These are phyloP conservation scores for Vultur gryphus DNA, from an alignment of 2,797 vertebrate genomes.

Conservation along the genomic window DNA sequence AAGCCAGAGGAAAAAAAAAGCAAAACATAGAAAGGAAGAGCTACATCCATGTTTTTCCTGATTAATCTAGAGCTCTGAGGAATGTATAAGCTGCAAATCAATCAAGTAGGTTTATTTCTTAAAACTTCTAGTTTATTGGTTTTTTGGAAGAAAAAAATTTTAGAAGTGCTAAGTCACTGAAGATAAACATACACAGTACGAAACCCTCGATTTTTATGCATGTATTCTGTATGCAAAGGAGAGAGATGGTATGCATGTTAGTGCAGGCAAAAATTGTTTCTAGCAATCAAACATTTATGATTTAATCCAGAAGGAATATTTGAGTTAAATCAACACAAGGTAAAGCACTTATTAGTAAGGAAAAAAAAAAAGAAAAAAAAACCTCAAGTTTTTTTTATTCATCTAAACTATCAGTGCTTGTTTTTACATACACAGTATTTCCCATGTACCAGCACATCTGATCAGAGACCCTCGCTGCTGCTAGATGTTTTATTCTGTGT, in stretches of 20 bases:
- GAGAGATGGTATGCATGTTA: not conserved
- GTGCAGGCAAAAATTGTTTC: conserved; percentile 52
- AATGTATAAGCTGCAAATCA: not conserved
- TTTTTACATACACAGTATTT: conserved; percentile 81
- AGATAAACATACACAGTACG: not conserved
- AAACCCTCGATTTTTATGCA: not conserved
- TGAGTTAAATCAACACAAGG: conserved; percentile 71
- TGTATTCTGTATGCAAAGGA: not conserved
- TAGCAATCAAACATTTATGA: conserved; percentile 68
- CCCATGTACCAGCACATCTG: conserved; percentile 78
- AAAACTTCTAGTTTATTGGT: not conserved
- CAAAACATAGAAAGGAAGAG: not conserved
- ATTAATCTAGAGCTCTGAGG: not conserved
- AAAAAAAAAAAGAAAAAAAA: not conserved
- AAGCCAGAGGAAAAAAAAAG: not conserved
- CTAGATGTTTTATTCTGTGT: conserved; percentile 86
- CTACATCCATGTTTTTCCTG: not conserved
- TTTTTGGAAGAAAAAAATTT: not conserved
- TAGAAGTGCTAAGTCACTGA: not conserved
- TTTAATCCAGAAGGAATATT: conserved; percentile 70
- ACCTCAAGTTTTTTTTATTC: conserved; percentile 59
- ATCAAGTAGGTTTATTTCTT: not conserved
- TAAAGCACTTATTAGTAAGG: conserved; percentile 61
- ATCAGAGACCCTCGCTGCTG: conserved; percentile 78
- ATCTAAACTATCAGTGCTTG: conserved; percentile 76